These are phyloP conservation scores for Catalaphyllia jardinei DNA, from an alignment of 64 coral and sea anemone species.

Conservation along the genomic window DNA sequence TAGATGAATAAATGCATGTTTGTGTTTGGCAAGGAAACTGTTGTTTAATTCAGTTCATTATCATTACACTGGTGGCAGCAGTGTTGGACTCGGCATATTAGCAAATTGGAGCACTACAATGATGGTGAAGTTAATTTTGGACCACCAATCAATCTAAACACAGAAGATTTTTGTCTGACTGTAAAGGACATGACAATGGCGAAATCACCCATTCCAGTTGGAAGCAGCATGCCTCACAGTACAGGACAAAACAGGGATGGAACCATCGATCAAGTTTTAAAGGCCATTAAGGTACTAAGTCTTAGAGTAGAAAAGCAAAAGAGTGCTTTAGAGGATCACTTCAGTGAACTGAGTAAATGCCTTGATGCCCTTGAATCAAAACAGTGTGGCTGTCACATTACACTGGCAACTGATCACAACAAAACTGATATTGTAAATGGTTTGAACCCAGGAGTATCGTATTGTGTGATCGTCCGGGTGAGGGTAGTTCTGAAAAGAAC, in stretches of 20 bases:
- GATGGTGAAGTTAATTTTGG: background rate
- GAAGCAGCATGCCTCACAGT: background rate
- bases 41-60: background rate
- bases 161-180: background rate
- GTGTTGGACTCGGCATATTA: background rate
- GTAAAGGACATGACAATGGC: background rate
- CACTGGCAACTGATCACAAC: too few species aligned
- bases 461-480: too few species aligned
- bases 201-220: too few species aligned
- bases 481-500: too few species aligned
- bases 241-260: background rate
- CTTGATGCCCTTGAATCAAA: too few species aligned
- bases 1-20: background rate
- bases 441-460: too few species aligned
- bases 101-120: background rate
- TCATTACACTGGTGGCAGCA: background rate
- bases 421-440: too few species aligned
- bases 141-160: background rate
- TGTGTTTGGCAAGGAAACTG: background rate
- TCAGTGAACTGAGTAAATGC: background rate
- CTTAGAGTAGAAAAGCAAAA: background rate
- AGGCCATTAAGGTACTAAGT: background rate
- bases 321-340: background rate
- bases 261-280: constrained; percentile 1
- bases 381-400: too few species aligned